Evolutionary conservation across 2,888 invertebrate species (phyloP), one percentile per base, ranked within the genome.

Genomic region (Cosmia trapezina): DNA sequence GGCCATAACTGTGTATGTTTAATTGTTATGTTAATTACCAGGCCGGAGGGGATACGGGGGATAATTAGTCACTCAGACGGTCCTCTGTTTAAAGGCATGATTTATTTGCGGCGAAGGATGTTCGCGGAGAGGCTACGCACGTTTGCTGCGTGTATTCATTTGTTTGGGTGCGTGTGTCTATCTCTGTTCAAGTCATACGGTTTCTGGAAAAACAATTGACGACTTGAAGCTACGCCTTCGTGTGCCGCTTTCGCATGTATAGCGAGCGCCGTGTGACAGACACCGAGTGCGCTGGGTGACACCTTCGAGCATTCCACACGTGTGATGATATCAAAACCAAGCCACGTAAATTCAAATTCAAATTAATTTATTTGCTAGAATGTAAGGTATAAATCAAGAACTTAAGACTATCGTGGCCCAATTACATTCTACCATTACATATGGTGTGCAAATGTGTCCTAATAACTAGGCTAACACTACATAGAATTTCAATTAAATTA

Each of bases 11-110:
- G 84, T 88, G 87, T 89, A 89, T 88, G 89, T 84, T 80, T 88
- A 89, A 90, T 90, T 89, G 87, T 87, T 85, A 86, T 90, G 91
- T 87, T 90, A 89, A 90, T 89, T 82, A 84, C 67, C 61, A 53
- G 56, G 68, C 68, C 66, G 64, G 65, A 65, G 74, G 65, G 73
- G 78, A 74, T 72, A 60, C 62, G 59, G 56, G 66, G 67, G 72
- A 76, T 86, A 84, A 84, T 84, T 84, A 86, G 78, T 84, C 86
- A 86, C 72, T 73, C 57, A 83, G 71, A 84, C 71, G 70, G 67
- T 62, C 74, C 72, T 60, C 63, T 63, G 74, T 75, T 75, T 62
- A 66, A 77, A 53, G 67, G n/a, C 4, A 4, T 28, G 5, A 19
- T 19, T 49, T 1, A 19, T 49, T 49, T 47, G 41, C 41, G 37